phyloP scores from a whole-genome alignment of 2,888 invertebrate species.

The Drosophila siamana region DNA sequence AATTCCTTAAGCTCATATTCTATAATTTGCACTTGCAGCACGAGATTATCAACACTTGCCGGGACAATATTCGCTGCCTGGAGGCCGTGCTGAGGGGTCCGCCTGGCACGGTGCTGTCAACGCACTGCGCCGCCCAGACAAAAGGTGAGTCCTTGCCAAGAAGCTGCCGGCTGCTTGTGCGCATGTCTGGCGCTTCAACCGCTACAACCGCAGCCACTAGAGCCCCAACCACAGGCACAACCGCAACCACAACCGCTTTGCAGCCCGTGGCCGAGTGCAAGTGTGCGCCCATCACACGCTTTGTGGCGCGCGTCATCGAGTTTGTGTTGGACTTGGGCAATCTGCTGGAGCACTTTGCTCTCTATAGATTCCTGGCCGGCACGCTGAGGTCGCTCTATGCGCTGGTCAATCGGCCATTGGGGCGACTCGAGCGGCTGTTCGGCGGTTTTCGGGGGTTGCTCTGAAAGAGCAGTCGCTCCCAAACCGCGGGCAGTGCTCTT shows the following conservation, averaged over 20 bases:
- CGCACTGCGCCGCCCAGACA: slow-evolving; percentile 87
- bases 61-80: slow-evolving; percentile 93
- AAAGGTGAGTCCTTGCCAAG: slow-evolving; percentile 86
- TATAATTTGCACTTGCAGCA: slow-evolving; percentile 87
- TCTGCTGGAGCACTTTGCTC: slow-evolving; percentile 81
- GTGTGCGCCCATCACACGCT: slow-evolving; percentile 85
- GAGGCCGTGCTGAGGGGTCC: slow-evolving; percentile 88
- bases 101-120: slow-evolving; percentile 86
- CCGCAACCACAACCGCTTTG: background rate
- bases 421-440: slow-evolving; percentile 70
- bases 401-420: slow-evolving; percentile 79
- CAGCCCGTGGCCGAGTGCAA: slow-evolving; percentile 76
- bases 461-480: slow-evolving; percentile 46
- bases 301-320: slow-evolving; percentile 83
- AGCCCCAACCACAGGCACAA: slow-evolving; percentile 7
- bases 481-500: slow-evolving; percentile 22
- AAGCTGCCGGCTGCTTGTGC: slow-evolving; percentile 36
- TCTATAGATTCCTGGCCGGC: slow-evolving; percentile 82
- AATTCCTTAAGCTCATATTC: too few species aligned
- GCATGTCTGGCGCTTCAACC: slow-evolving; percentile 24
- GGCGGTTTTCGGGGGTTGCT: slow-evolving; percentile 70
- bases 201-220: background rate
- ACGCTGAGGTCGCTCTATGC: slow-evolving; percentile 80
- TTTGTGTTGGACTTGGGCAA: slow-evolving; percentile 83
- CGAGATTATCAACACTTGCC: slow-evolving; percentile 93